Conservation (phyloP, 2,888 invertebrate genomes). For the Hydrotaea cyrtoneurina region DNA sequence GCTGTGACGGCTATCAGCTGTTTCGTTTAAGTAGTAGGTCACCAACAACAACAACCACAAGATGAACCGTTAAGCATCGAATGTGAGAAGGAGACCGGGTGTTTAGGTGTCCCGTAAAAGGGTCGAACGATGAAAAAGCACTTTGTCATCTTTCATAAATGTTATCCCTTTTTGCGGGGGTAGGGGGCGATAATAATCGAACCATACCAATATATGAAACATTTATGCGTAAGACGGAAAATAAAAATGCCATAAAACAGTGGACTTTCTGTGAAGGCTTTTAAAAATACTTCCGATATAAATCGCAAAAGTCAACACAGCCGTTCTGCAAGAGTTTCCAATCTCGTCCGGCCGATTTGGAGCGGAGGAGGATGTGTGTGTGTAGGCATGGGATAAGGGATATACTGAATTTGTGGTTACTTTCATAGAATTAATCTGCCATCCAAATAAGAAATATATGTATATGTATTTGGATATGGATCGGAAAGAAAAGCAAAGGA, state of each 20-base stretch:
- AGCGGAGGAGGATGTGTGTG: too few species aligned
- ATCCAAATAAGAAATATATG: too few species aligned
- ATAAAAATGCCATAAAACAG: background rate
- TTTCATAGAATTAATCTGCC: too few species aligned
- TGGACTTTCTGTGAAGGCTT: background rate
- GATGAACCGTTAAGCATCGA: background rate
- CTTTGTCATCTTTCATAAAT: conserved; percentile 33
- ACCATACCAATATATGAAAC: background rate
- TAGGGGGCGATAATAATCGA: conserved; percentile 4
- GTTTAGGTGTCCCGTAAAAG: too few species aligned
- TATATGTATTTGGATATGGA: too few species aligned
- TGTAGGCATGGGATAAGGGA: too few species aligned
- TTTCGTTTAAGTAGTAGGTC: background rate
- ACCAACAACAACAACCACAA: background rate
- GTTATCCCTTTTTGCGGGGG: conserved; percentile 10
- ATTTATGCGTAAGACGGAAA: background rate
- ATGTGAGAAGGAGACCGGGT: background rate
- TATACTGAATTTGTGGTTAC: too few species aligned
- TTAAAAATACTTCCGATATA: too few species aligned
- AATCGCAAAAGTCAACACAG: too few species aligned
- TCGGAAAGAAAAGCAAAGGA: too few species aligned
- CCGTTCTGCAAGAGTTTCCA: too few species aligned
- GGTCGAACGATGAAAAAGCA: conserved; percentile 1
- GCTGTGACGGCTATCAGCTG: background rate
- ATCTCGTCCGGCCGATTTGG: too few species aligned